A percentile compares a stretch with the other conserved stretches of the same genome.
These are phyloP conservation scores for Drosophila austrosaltans DNA, from an alignment of 2,888 invertebrate species.

Conservation along the genomic window DNA sequence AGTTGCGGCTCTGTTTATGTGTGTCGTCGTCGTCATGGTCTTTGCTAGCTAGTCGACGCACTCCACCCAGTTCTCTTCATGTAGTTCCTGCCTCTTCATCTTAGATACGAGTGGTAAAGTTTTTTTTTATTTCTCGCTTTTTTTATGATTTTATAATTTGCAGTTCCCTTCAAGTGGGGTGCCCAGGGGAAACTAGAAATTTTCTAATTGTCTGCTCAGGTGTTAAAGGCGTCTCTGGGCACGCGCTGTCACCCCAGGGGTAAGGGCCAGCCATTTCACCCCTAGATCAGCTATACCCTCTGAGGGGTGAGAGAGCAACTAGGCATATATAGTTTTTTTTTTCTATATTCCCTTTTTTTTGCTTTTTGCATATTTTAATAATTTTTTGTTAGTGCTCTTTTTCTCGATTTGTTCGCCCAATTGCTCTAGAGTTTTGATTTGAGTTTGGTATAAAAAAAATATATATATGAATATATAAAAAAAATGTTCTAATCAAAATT, in stretches of 20 bases:
- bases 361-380: constrained; percentile 52
- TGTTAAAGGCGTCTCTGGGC: constrained; percentile 70
- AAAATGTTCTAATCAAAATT: constrained; percentile 47
- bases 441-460: constrained; percentile 40
- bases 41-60: constrained; percentile 34
- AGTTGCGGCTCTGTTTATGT: constrained; percentile 63
- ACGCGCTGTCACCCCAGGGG: constrained; percentile 57
- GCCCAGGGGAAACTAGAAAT: not conserved
- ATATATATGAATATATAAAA: not conserved
- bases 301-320: constrained; percentile 25
- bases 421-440: constrained; percentile 56
- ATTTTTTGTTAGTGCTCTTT: constrained; percentile 47
- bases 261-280: constrained; percentile 22
- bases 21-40: constrained; percentile 26
- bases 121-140: constrained; percentile 31
- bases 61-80: constrained; percentile 53
- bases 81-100: constrained; percentile 31
- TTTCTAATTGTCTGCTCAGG: constrained; percentile 61
- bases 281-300: constrained; percentile 20
- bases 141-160: constrained; percentile 77
- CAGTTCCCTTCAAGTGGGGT: constrained; percentile 59
- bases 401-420: constrained; percentile 57
- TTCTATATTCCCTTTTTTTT: constrained; percentile 27
- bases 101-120: constrained; percentile 19
- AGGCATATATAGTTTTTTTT: constrained; percentile 42